phyloP scores from a whole-genome alignment of 2,797 vertebrate species.

The Lindbergichthys nudifrons region DNA sequence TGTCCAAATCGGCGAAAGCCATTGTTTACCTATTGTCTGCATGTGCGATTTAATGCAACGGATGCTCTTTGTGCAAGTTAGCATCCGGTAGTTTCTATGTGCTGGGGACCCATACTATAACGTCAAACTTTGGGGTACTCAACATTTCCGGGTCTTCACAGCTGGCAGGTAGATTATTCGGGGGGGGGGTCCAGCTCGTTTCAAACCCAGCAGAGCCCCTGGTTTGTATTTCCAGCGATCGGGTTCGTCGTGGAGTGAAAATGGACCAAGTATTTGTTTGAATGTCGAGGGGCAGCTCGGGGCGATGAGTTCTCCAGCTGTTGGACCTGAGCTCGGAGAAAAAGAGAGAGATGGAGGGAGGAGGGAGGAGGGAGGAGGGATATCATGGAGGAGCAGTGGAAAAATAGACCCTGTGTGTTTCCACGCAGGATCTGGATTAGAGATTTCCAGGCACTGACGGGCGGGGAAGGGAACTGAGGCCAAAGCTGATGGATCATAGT shows the following conservation, averaged over 20 bases:
- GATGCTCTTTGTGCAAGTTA: no score
- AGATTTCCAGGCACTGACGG: slow-evolving; percentile 38
- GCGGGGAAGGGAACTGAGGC: slow-evolving; percentile 43
- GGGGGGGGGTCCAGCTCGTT: slow-evolving; percentile 1
- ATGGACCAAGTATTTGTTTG: slow-evolving; percentile 56
- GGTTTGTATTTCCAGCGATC: slow-evolving; percentile 53
- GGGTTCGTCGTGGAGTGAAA: slow-evolving; percentile 38
- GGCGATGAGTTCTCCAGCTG: slow-evolving; percentile 83
- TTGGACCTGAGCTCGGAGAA: slow-evolving; percentile 49
- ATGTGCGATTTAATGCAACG: no score
- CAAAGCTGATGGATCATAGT: slow-evolving; percentile 47
- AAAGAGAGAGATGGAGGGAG: background rate
- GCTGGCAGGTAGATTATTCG: no score
- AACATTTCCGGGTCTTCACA: no score
- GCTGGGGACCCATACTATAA: no score
- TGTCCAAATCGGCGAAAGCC: no score
- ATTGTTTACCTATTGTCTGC: no score
- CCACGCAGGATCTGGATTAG: slow-evolving; percentile 59
- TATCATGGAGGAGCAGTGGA: slow-evolving; percentile 64
- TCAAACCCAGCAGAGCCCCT: slow-evolving; percentile 27
- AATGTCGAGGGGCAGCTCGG: slow-evolving; percentile 43
- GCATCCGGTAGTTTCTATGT: no score
- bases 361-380: slow-evolving; percentile 58
- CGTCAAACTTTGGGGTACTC: no score
- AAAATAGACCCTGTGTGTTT: slow-evolving; percentile 62